Evolutionary conservation across 2,113 vertebrate genomes (phyloP).

Genomic region (Tiliqua scincoides): DNA sequence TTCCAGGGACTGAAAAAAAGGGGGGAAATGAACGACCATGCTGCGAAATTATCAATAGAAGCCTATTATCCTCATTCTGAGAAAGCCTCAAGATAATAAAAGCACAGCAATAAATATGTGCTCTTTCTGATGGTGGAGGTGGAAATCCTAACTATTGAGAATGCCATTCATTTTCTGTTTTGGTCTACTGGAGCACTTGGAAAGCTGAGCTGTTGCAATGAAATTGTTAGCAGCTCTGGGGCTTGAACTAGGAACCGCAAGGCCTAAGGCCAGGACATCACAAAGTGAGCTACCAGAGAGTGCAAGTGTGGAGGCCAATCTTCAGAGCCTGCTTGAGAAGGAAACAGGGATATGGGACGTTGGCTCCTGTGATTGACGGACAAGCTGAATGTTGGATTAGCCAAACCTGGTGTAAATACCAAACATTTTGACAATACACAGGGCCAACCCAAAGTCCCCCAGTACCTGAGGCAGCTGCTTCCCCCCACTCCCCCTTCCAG

Average conservation of each 20-base stretch:
- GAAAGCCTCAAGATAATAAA: slow-evolving; percentile 24
- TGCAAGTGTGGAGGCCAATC: too few species aligned
- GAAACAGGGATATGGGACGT: not conserved
- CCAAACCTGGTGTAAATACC: not conserved
- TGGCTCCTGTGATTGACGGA: not conserved
- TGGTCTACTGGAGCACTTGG: not conserved
- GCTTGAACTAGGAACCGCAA: not conserved
- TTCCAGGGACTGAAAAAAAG: slow-evolving; percentile 29
- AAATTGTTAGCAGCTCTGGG: not conserved
- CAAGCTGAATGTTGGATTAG: not conserved
- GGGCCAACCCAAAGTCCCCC: too few species aligned
- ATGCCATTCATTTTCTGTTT: slow-evolving; percentile 29
- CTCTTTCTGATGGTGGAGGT: slow-evolving; percentile 14
- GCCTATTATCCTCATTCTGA: slow-evolving; percentile 20
- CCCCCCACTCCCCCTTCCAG: too few species aligned
- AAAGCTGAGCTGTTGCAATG: not conserved
- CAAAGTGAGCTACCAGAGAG: not conserved
- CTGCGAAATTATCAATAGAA: slow-evolving; percentile 38
- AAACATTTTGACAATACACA: not conserved
- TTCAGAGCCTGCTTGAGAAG: not conserved
- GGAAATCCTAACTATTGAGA: not conserved
- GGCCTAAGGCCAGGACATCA: not conserved
- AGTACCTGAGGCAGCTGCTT: too few species aligned
- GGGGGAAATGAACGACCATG: not conserved
- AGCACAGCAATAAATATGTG: slow-evolving; percentile 25